A percentile compares a stretch with the other conserved stretches of the same genome.
These are phyloP conservation scores for Mesoclemmys tuberculata DNA, from an alignment of 2,113 vertebrate species.

Conservation along the genomic window DNA sequence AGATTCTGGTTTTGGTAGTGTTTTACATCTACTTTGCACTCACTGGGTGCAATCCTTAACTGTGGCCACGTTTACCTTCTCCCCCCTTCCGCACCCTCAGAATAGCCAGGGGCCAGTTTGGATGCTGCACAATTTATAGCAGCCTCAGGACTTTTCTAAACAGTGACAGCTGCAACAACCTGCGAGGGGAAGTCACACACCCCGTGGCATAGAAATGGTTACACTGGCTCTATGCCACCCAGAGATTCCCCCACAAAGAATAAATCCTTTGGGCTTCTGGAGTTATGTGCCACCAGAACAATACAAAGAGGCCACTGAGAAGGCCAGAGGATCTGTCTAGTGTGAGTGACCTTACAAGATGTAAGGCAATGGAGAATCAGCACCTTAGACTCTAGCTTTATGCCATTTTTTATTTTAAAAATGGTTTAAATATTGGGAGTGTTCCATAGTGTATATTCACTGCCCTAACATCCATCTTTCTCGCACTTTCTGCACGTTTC, in stretches of 20 bases:
- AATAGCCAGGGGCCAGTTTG: neutral
- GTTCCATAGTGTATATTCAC: neutral
- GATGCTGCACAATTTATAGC: neutral
- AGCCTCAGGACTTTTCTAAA: neutral
- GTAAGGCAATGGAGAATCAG: conserved; percentile 22
- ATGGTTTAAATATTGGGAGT: neutral
- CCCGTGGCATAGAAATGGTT: neutral
- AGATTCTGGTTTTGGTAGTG: conserved; percentile 15
- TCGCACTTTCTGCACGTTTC: neutral
- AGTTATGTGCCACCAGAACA: neutral
- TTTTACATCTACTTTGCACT: neutral
- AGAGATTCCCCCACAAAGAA: neutral
- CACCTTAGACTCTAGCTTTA: neutral
- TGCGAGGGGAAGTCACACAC: neutral
- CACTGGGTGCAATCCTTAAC: neutral
- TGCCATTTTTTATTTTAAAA: neutral
- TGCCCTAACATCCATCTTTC: neutral
- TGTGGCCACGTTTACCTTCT: neutral
- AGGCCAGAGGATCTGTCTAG: neutral
- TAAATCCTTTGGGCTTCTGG: neutral
- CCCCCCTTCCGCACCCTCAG: neutral
- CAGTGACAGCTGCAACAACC: neutral
- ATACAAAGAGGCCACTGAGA: neutral
- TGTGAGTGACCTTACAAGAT: neutral
- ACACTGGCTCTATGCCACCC: neutral